Evolutionary conservation across 1,140 invertebrate species (phyloP), one percentile per base, ranked within the genome.

Genomic region (Drosophila murphyi): DNA sequence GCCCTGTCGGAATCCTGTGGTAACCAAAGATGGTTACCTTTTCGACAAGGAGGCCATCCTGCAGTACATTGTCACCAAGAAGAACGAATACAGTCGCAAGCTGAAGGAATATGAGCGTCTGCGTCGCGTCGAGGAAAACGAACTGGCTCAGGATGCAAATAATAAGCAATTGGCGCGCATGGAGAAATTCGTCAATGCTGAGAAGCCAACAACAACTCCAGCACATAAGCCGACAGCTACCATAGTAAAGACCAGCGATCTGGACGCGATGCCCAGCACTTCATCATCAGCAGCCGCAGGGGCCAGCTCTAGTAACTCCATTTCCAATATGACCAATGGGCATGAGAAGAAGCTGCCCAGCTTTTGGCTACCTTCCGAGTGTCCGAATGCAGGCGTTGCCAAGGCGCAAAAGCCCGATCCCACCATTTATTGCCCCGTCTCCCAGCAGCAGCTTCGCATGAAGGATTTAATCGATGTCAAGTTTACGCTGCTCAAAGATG

Each of bases 21-120:
- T 93, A 0, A 93, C 93, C 5, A 95, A 96, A 92, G 97, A 99
- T 90, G 99, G 99, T 0, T 98, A 96, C 92, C 93, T 99, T 0
- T 99, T 97, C 93, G 99, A 99, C 83, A 99, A 99, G 92, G 98
- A 99, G 95, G 96, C 98, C 2, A 98, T 99, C 76, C 91, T 99
- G 5, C 96, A 99, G 92, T 99, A 99, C 80, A 97, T 99, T 59
- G 94, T 99, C 37, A 95, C 97, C 1, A 99, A 99, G 92, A 99
- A 99, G 91, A 97, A 95, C 82, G 98, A 99, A 93, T 97, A 98
- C 79, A 95, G 95, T 12, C 94, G 96, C 54, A 97, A 98, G 93
- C 73, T 98, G 52, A 99, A 99, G 92, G 97, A 98, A 92, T 99
- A 96, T 93, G 97, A 99, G 91, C 97, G 96, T 79, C 96, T 99